Conservation (phyloP, 1,140 invertebrate species). For the Anastrepha obliqua region DNA sequence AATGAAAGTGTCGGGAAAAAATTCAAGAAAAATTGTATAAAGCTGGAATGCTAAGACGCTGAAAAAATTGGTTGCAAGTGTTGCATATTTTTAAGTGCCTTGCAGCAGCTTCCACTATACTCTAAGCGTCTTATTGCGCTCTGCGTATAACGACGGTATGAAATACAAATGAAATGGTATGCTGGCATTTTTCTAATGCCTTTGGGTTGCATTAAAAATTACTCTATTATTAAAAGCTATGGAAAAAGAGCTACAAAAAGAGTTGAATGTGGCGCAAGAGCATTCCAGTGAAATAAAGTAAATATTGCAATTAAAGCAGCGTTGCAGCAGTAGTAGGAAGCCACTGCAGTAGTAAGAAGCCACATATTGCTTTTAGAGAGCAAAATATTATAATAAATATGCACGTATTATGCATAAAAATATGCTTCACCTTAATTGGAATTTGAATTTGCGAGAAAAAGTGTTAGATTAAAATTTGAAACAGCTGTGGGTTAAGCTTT, state of each 20-base stretch:
- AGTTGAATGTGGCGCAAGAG: not conserved
- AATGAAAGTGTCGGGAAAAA: not conserved
- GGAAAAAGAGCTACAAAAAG: not conserved
- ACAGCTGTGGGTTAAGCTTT: too few species aligned
- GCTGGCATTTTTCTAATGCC: conserved; percentile 2
- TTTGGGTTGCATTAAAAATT: not conserved
- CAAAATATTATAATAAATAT: not conserved
- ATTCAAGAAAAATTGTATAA: not conserved
- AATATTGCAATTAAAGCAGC: too few species aligned
- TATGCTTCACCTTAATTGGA: not conserved
- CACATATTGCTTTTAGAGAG: too few species aligned
- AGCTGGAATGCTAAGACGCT: not conserved
- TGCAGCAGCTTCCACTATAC: not conserved
- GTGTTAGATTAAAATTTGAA: too few species aligned
- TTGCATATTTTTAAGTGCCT: conserved; percentile 17
- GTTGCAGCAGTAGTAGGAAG: too few species aligned
- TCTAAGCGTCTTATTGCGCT: not conserved
- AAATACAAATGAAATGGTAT: not conserved
- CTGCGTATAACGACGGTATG: not conserved
- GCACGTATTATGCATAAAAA: not conserved
- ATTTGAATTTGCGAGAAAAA: too few species aligned
- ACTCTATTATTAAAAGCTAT: not conserved
- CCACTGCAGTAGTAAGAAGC: too few species aligned
- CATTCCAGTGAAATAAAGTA: too few species aligned
- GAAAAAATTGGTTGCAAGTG: not conserved